Evolutionary conservation across 2,113 vertebrate species (phyloP), one percentile per base, ranked within the genome.

Genomic region (Entelurus aequoreus): DNA sequence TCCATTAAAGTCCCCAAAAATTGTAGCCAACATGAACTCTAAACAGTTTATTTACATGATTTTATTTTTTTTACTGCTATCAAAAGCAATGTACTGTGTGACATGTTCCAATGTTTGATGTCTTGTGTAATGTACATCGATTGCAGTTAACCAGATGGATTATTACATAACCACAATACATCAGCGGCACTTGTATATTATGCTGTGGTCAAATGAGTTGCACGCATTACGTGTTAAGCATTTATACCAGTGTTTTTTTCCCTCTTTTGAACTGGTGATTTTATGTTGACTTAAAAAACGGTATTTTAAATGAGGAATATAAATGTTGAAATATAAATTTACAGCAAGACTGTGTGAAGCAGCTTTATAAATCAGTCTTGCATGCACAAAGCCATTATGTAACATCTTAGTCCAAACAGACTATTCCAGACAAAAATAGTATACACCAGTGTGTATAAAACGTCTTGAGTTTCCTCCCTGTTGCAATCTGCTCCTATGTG

Each of bases 81-180:
- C 44, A 5, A 54, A 49, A 37, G 8, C 1, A 48, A 36, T 65
- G 6, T 37, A 5, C 13, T 15, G 9, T 21, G 6, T 48, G 64
- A 48, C 56, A 28, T 12, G 48, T 40, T 12, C 16, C 13, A 62
- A 38, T 44, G 48, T 37, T 9, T 65, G 8, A 59, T 40, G 6
- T 56, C 14, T 67, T 46, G 36, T 58, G 28, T 40, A 37, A 67
- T 4, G 69, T 56, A 37, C 48, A 60, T 42, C 4, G 58, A 58
- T 62, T 7, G 35, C 13, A 57, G 38, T 28, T 37, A 54, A 61
- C 19, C 8, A 48, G 12, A 0, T 0, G 54, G 42, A 53, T 69
- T 61, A n/a, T 56, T 72, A 67, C 57, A 7, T 53, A 65, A 76
- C 6, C 35, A 5, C 28, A 48, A 47, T 57, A 48, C 19, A 44